These are phyloP conservation scores for Drosophila sturtevanti DNA, from an alignment of 1,140 invertebrate genomes.

Conservation along the genomic window DNA sequence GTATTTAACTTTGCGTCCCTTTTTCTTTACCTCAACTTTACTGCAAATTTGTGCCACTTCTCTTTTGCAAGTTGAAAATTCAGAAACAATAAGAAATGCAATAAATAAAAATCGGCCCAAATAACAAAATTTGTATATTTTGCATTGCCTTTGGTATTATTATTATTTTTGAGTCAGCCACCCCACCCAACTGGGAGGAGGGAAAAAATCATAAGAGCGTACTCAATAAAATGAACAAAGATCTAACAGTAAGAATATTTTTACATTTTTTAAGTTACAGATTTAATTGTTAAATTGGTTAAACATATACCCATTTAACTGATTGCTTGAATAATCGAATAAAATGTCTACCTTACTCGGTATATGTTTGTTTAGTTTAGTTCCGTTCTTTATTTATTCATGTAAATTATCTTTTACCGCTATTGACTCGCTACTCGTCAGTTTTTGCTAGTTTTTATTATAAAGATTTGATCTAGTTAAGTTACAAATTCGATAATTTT, in stretches of 20 bases:
- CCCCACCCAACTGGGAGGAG: constrained; percentile 3
- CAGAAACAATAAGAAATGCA: constrained; percentile 17
- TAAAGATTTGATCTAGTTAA: no score
- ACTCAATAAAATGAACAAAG: constrained; percentile 54
- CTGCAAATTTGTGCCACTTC: constrained; percentile 64
- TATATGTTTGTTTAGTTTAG: background rate
- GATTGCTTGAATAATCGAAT: no score
- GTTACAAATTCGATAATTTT: no score
- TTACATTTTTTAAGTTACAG: background rate
- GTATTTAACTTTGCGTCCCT: constrained; percentile 13
- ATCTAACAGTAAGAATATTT: constrained; percentile 14
- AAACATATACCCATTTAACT: no score
- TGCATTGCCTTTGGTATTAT: constrained; percentile 50
- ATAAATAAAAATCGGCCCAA: constrained; percentile 63
- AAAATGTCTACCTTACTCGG: no score
- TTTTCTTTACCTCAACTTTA: background rate
- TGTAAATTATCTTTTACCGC: no score
- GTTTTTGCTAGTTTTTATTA: background rate
- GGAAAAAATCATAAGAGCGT: constrained; percentile 1
- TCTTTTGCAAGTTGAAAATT: constrained; percentile 62
- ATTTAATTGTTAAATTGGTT: background rate
- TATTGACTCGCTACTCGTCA: background rate
- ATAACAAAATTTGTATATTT: constrained; percentile 55
- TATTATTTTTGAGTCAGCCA: constrained; percentile 74
- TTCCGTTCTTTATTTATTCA: no score